phyloP scores from a whole-genome alignment of 2,113 vertebrate species.

The Cariama cristata region DNA sequence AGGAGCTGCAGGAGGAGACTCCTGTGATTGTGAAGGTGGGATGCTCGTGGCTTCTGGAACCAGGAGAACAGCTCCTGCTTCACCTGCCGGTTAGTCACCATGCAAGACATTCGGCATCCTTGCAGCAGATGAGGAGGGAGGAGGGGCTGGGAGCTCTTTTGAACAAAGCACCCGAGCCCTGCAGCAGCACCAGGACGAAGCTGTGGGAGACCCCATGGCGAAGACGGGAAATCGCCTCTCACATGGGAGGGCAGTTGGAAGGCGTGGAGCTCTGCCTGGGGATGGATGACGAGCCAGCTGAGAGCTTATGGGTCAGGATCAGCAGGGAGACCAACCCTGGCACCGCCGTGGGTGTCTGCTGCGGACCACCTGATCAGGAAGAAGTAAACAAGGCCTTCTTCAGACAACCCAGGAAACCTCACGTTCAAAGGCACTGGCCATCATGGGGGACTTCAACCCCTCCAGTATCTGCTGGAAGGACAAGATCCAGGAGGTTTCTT shows the following conservation, averaged over 20 bases:
- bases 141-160: neutral
- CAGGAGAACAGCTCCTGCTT: neutral
- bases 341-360: neutral
- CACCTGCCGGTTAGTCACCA: neutral
- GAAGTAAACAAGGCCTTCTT: neutral
- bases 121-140: neutral
- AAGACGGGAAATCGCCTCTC: neutral
- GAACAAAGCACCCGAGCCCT: neutral
- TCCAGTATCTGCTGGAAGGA: neutral
- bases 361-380: neutral
- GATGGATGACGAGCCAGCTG: neutral
- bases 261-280: neutral
- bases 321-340: neutral
- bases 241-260: neutral
- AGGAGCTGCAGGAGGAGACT: neutral
- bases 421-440: neutral
- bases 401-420: neutral
- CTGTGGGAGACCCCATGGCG: rapidly evolving
- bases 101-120: neutral
- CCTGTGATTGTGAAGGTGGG: neutral
- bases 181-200: neutral
- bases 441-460: neutral
- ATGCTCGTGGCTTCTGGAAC: neutral
- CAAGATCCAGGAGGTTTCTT: neutral
- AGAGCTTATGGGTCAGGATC: neutral